phyloP scores from a whole-genome alignment of 2,888 invertebrate genomes.

The Neria commutata region DNA sequence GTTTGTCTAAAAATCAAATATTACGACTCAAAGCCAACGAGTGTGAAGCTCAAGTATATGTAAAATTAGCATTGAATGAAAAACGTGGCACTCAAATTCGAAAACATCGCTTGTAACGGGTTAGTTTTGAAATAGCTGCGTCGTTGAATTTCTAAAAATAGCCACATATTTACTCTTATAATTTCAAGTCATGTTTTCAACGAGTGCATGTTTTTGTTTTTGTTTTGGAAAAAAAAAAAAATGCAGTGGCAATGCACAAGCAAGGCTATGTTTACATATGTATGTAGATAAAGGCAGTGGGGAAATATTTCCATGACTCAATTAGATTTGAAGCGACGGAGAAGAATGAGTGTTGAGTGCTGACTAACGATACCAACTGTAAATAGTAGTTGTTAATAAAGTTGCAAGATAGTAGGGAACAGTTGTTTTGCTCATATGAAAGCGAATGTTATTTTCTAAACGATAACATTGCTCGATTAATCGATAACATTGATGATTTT shows the following conservation, averaged over 20 bases:
- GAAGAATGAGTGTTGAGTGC: too few species aligned
- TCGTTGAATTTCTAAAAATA: background rate
- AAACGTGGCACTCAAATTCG: background rate
- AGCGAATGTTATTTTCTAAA: too few species aligned
- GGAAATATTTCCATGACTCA: too few species aligned
- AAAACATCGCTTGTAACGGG: background rate
- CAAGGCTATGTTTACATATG: conserved; percentile 7
- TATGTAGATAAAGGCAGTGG: too few species aligned
- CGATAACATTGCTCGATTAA: too few species aligned
- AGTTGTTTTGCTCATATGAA: too few species aligned
- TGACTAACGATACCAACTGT: too few species aligned
- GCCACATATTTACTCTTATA: background rate
- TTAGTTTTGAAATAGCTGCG: too few species aligned
- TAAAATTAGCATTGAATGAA: background rate
- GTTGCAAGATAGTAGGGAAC: too few species aligned
- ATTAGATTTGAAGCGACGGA: too few species aligned
- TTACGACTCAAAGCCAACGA: background rate
- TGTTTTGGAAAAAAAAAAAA: background rate
- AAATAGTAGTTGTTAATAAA: too few species aligned
- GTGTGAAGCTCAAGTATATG: background rate
- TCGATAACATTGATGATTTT: too few species aligned
- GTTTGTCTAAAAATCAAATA: background rate
- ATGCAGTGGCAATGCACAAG: background rate
- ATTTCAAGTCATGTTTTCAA: background rate
- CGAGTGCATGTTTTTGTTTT: background rate